These are phyloP conservation scores for Hemicentrotus pulcherrimus DNA, from an alignment of 35 echinoderm and acorn worm genomes.

Conservation along the genomic window DNA sequence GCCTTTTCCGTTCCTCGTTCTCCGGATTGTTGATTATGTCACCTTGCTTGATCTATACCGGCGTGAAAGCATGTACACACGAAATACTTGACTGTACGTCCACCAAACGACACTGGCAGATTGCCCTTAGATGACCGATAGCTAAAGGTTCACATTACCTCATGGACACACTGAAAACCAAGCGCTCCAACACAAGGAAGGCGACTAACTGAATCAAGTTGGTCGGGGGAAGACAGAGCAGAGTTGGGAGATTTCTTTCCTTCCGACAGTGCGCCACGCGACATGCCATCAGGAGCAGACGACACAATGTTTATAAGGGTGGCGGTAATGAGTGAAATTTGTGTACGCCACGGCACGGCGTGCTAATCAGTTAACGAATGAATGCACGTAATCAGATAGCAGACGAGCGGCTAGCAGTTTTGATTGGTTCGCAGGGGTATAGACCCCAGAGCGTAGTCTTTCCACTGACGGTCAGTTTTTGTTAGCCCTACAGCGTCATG, in stretches of 20 bases:
- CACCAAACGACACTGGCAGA: not conserved
- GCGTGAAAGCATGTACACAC: not conserved
- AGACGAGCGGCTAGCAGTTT: not conserved
- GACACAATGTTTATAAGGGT: constrained; percentile 2
- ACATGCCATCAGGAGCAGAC: not conserved
- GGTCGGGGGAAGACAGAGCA: not conserved
- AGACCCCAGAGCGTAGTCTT: not conserved
- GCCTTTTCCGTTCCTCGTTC: not conserved
- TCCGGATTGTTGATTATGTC: not conserved
- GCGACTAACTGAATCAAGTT: not conserved
- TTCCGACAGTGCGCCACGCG: not conserved
- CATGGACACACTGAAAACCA: not conserved
- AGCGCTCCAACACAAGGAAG: not conserved
- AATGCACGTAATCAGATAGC: constrained; percentile 10
- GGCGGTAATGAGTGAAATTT: constrained; percentile 2
- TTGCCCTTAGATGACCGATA: constrained; percentile 16
- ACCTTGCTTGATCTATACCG: not conserved
- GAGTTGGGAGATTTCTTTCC: not conserved
- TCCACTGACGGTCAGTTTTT: not conserved
- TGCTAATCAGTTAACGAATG: constrained; percentile 2
- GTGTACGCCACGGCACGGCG: not conserved
- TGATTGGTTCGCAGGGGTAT: not conserved
- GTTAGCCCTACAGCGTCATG: not conserved
- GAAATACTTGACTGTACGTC: not conserved
- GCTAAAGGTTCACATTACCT: not conserved